phyloP scores from a whole-genome alignment of 2,797 vertebrate genomes.

The Chloroceryle amazona region DNA sequence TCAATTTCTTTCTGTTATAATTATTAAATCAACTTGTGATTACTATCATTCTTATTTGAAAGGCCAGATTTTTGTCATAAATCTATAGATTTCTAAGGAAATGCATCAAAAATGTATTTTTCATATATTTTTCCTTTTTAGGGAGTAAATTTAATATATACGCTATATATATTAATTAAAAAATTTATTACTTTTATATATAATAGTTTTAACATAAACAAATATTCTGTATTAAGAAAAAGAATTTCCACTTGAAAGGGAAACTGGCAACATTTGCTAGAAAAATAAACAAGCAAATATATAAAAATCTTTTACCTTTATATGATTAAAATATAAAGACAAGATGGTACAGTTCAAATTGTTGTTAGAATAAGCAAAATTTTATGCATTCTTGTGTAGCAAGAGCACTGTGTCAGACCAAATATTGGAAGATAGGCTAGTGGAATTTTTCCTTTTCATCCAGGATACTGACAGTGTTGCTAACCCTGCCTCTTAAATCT shows the following conservation, averaged over 20 bases:
- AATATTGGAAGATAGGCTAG: background rate
- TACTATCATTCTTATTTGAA: background rate
- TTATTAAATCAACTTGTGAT: background rate
- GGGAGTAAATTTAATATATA: background rate
- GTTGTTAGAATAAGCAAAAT: background rate
- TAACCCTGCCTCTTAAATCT: constrained; percentile 51
- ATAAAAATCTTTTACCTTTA: background rate
- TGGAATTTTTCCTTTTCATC: constrained; percentile 43
- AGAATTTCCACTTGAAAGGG: background rate
- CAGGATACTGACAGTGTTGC: constrained; percentile 44
- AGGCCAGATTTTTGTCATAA: background rate
- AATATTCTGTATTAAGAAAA: background rate
- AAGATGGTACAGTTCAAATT: background rate
- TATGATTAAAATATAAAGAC: background rate
- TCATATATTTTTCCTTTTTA: background rate
- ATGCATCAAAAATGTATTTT: background rate
- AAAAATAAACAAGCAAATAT: background rate
- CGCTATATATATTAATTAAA: background rate
- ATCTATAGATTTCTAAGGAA: background rate
- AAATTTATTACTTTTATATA: background rate
- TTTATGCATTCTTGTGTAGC: background rate
- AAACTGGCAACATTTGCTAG: background rate
- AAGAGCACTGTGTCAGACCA: constrained; percentile 12
- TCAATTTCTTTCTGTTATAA: background rate
- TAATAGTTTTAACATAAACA: background rate